Conservation (phyloP, 2,888 invertebrate genomes). For the Carpatolechia fugitivella region DNA sequence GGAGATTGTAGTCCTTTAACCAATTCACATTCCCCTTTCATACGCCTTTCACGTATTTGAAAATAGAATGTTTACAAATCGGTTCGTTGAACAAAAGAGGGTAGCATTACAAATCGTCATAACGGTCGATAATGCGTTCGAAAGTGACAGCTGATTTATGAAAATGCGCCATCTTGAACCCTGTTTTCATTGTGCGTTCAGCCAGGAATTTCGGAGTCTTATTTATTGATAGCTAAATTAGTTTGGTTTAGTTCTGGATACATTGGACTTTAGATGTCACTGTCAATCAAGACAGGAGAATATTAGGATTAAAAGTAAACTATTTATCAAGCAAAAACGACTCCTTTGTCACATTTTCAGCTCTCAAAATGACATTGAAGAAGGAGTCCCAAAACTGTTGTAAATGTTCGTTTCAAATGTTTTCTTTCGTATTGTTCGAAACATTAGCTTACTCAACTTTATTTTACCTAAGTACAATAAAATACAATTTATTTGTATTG, state of each 20-base stretch:
- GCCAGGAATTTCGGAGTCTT: conserved; percentile 16
- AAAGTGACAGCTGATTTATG: conserved; percentile 45
- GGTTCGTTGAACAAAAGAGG: conserved; percentile 36
- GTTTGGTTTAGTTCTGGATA: background rate
- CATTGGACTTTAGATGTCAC: background rate
- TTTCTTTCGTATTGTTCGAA: no score
- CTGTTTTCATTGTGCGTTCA: conserved; percentile 22
- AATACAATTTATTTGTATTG: conserved; percentile 20
- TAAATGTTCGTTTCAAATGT: no score
- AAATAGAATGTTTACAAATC: conserved; percentile 46
- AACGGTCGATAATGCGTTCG: conserved; percentile 46
- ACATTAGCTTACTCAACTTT: background rate
- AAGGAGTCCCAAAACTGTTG: no score
- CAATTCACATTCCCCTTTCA: background rate
- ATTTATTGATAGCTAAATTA: conserved; percentile 23
- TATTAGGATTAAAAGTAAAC: no score
- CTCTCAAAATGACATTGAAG: no score
- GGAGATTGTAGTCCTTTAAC: background rate
- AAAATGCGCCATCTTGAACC: conserved; percentile 27
- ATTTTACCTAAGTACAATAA: background rate
- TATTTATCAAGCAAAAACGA: no score
- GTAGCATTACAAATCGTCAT: conserved; percentile 52
- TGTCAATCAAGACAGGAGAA: no score
- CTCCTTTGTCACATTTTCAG: no score
- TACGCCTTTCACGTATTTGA: conserved; percentile 23